Percentiles rank a stretch among this genome's conserved stretches.
Evolutionary conservation across 2,113 vertebrate species (phyloP).

Genomic region (Rana temporaria): DNA sequence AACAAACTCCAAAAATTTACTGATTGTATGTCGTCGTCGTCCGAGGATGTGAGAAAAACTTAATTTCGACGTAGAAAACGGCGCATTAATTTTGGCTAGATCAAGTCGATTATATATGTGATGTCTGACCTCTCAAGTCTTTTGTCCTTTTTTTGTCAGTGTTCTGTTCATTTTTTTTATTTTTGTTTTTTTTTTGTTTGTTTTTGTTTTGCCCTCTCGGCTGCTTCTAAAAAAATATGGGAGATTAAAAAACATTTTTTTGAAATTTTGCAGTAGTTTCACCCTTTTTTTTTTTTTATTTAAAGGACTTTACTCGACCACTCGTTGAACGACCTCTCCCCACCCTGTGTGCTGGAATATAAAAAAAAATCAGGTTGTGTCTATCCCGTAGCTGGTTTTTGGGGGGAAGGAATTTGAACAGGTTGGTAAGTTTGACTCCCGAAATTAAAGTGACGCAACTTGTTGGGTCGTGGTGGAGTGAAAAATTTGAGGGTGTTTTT

Average conservation of each 20-base stretch:
- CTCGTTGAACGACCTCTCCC: too few relatives aligned
- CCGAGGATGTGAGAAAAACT: constrained; percentile 17
- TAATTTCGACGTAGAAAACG: neutral
- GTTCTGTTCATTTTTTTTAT: neutral
- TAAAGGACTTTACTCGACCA: neutral
- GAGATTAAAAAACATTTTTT: neutral
- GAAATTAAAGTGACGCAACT: too few relatives aligned
- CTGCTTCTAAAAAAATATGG: constrained; percentile 30
- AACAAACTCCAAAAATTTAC: too few relatives aligned
- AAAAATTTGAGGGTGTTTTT: too few relatives aligned
- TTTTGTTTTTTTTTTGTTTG: neutral
- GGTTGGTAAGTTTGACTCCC: too few relatives aligned
- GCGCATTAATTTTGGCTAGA: constrained; percentile 22
- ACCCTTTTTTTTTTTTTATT: too few relatives aligned
- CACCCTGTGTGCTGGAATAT: too few relatives aligned
- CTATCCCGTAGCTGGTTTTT: too few relatives aligned
- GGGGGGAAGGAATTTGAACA: too few relatives aligned
- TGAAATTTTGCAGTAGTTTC: neutral
- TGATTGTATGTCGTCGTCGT: constrained; percentile 27
- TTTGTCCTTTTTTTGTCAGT: neutral
- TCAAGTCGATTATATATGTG: constrained; percentile 7
- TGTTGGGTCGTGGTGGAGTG: too few relatives aligned
- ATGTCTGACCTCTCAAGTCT: neutral
- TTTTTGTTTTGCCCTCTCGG: neutral
- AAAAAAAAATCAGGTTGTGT: too few relatives aligned